Evolutionary conservation across 2,888 invertebrate genomes (phyloP), one percentile per base, ranked within the genome.

Genomic region (Lepetodrilus schrolli): DNA sequence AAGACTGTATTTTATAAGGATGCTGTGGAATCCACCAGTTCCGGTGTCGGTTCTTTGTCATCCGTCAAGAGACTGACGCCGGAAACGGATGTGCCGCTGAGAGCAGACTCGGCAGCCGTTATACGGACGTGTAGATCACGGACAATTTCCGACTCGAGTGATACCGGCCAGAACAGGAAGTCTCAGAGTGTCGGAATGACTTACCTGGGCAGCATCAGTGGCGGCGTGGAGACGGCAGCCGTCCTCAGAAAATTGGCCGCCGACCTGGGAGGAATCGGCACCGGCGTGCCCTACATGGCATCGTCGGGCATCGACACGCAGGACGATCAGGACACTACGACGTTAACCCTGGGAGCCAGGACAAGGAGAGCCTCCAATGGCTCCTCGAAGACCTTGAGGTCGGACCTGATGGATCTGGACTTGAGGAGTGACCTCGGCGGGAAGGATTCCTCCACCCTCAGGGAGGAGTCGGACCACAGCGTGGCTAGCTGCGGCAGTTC

Each of bases 401-500:
- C 68, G 26, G 68, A 68, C 2, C 20, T 49, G 50, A 70, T 49
- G 70, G 70, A 70, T 10, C 37, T 70, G 49, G 70, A 70, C 26
- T 17, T 36, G 13, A 47, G 34, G 13, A 21, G 48, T 30, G 30
- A 70, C 20, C 26, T 21, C 20, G 50, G 49, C 26, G 17, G 51
- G 21, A 49, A 36, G n/a, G 49, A 30, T n/a, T 10, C 26, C 4
- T 10, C 21, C 4, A 68, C 73, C 4, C 49, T 23, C 38, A 36
- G 47, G n/a, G 58, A 50, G 4, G 71, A 84, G 70, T 74, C 77
- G 13, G 80, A 82, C 36, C 77, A 77, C 51, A 83, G 83, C 78
- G 72, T 80, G 10, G 77, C 65, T 23, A 82, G 82, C 74, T 82
- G 82, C 73, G 78, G 17, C 13, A 48, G 72, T 70, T 84, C 84